Percentiles rank a stretch among this genome's conserved stretches.
These are phyloP conservation scores for Drosophila multiciliata DNA, from an alignment of 2,888 invertebrate species.

Conservation along the genomic window DNA sequence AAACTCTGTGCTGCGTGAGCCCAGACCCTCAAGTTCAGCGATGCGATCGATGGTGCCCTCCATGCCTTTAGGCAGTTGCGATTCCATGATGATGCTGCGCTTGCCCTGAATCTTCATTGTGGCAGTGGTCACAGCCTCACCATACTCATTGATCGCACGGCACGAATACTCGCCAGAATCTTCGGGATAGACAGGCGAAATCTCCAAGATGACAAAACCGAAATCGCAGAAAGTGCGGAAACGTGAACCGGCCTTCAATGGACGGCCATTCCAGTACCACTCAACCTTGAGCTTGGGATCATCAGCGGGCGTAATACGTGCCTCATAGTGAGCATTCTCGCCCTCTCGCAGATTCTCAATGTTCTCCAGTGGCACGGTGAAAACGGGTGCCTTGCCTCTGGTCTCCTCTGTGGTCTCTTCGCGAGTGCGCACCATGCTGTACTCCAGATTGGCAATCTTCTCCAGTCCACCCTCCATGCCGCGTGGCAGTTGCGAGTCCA, in stretches of 20 bases:
- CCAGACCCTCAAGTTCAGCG: conserved; percentile 95
- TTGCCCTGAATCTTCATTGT: conserved; percentile 96
- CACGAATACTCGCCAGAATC: conserved; percentile 97
- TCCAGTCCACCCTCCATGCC: conserved; percentile 98
- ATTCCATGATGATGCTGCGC: conserved; percentile 95
- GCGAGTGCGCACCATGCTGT: conserved; percentile 92
- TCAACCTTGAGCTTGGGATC: conserved; percentile 96
- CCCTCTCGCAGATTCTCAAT: conserved; percentile 95
- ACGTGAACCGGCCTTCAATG: conserved; percentile 94
- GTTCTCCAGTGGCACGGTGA: conserved; percentile 94
- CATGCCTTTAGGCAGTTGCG: conserved; percentile 96
- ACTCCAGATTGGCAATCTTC: conserved; percentile 96
- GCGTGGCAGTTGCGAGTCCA: conserved; percentile 96
- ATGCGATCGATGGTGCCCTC: conserved; percentile 97
- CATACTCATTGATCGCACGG: conserved; percentile 94
- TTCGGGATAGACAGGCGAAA: conserved; percentile 98
- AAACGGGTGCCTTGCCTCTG: conserved; percentile 94
- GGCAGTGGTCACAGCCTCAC: conserved; percentile 95
- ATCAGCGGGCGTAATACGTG: conserved; percentile 94
- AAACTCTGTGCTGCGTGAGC: conserved; percentile 88
- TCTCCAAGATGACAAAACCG: conserved; percentile 98
- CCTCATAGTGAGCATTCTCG: conserved; percentile 96
- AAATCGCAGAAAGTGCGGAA: conserved; percentile 99
- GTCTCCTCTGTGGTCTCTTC: conserved; percentile 91
- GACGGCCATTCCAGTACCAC: conserved; percentile 98